These are phyloP conservation scores for Phrixothrix hirtus DNA, from an alignment of 2,888 invertebrate species.

Conservation along the genomic window DNA sequence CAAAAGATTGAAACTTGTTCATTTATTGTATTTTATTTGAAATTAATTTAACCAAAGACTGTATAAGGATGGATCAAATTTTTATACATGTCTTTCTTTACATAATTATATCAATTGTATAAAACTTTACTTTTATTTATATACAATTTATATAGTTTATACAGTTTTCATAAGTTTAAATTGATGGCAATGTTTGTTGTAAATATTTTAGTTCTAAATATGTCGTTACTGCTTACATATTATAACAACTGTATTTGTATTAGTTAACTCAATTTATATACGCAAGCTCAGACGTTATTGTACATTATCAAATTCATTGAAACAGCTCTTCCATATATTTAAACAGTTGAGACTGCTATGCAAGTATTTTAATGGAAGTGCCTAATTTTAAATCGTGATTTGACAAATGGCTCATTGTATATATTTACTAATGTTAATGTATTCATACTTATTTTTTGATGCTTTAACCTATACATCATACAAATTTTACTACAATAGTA, in stretches of 20 bases:
- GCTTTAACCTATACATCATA: conserved; percentile 42
- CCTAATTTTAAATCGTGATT: conserved; percentile 32
- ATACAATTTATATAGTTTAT: not conserved
- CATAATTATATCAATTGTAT: not conserved
- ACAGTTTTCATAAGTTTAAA: conserved; percentile 9
- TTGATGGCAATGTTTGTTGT: conserved; percentile 16
- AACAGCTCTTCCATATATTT: conserved; percentile 34
- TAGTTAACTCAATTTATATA: conserved; percentile 16
- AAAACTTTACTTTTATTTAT: not conserved
- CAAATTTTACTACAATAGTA: conserved; percentile 39
- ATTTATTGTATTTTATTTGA: conserved; percentile 6
- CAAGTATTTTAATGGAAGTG: conserved; percentile 33
- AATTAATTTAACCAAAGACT: conserved; percentile 1
- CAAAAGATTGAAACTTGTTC: conserved; percentile 2
- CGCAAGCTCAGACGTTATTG: conserved; percentile 12
- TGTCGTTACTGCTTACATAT: conserved; percentile 19
- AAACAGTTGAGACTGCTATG: conserved; percentile 33
- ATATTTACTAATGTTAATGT: conserved; percentile 34
- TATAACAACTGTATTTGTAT: conserved; percentile 14
- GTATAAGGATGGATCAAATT: not conserved
- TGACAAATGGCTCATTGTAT: conserved; percentile 35
- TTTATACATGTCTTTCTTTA: not conserved
- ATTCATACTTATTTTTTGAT: conserved; percentile 40
- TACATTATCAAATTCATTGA: conserved; percentile 16
- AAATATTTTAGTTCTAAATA: conserved; percentile 21